A percentile compares a stretch with the other conserved stretches of the same genome.
Conservation (phyloP, 2,113 vertebrate genomes). For the Lagopus leucura region DNA sequence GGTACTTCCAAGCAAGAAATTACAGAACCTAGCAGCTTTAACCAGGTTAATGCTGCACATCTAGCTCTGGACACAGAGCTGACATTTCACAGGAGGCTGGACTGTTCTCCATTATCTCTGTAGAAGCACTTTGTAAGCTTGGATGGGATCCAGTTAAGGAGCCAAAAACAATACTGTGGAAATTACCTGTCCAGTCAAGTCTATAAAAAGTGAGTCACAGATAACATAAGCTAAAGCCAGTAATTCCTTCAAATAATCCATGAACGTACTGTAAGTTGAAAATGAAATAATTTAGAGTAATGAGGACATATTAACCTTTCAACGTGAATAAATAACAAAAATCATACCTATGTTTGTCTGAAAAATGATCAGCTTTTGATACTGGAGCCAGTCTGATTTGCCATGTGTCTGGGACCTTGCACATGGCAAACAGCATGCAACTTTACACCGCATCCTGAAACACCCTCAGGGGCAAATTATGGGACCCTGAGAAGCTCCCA, state of each 20-base stretch:
- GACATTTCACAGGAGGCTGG: constrained; percentile 21
- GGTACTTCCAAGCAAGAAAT: background rate
- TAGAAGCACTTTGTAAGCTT: constrained; percentile 3
- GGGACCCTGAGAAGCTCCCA: background rate
- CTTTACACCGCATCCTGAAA: background rate
- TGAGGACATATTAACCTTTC: background rate
- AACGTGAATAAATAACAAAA: background rate
- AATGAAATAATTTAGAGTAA: background rate
- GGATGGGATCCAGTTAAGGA: constrained; percentile 21
- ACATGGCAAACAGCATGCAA: background rate
- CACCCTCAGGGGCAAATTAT: background rate
- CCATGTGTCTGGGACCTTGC: background rate
- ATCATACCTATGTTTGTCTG: background rate
- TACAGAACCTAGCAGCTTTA: background rate
- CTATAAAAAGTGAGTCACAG: constrained; percentile 29
- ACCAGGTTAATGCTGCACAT: constrained; percentile 10
- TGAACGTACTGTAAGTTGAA: background rate
- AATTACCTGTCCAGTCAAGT: constrained; percentile 55
- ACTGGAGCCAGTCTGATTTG: background rate
- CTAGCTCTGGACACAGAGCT: background rate
- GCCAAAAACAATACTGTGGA: constrained; percentile 20
- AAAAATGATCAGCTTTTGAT: background rate
- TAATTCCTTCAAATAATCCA: background rate
- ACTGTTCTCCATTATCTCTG: constrained; percentile 30
- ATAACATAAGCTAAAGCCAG: background rate